These are phyloP conservation scores for Agelas oroides DNA, from an alignment of 37 sponge, comb jelly and placozoan genomes.

Conservation along the genomic window DNA sequence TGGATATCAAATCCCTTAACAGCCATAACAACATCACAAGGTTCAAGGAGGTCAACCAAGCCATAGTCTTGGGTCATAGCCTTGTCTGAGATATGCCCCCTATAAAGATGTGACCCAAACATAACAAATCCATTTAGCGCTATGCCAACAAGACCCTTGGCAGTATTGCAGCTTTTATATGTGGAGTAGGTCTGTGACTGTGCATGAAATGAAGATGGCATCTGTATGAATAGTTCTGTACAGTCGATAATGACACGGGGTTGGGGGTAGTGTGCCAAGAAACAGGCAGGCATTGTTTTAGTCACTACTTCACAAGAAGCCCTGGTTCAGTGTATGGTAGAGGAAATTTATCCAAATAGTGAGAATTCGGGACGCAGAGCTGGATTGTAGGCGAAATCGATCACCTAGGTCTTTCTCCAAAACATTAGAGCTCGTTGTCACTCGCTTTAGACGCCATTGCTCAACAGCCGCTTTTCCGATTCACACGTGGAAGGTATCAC, in stretches of 20 bases:
- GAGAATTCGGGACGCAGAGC: slow-evolving; percentile 21
- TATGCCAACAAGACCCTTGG: slow-evolving; percentile 54
- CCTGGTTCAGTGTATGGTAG: slow-evolving; percentile 25
- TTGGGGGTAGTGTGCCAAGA: slow-evolving; percentile 29
- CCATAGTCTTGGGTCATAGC: slow-evolving; percentile 20
- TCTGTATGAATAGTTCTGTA: slow-evolving; percentile 41
- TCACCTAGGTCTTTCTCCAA: background rate
- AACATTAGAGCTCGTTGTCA: background rate
- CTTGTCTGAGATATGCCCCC: slow-evolving; percentile 51
- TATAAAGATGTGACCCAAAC: slow-evolving; percentile 40
- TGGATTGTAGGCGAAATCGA: slow-evolving; percentile 4
- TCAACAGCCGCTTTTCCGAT: too few relatives aligned
- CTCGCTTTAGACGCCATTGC: too few relatives aligned
- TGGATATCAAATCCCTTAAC: slow-evolving; percentile 49
- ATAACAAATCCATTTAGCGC: slow-evolving; percentile 33
- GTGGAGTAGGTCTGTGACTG: slow-evolving; percentile 38
- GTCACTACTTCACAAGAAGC: slow-evolving; percentile 17
- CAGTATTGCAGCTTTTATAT: slow-evolving; percentile 49
- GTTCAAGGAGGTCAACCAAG: slow-evolving; percentile 34
- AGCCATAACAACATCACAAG: slow-evolving; percentile 56
- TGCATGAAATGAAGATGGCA: slow-evolving; percentile 19
- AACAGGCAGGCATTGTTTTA: slow-evolving; percentile 17
- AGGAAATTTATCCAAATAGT: slow-evolving; percentile 29
- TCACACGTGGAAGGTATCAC: too few relatives aligned
- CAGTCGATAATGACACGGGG: slow-evolving; percentile 27